Evolutionary conservation across 2,888 invertebrate species (phyloP).

Genomic region (Rhopalosiphum nymphaeae): DNA sequence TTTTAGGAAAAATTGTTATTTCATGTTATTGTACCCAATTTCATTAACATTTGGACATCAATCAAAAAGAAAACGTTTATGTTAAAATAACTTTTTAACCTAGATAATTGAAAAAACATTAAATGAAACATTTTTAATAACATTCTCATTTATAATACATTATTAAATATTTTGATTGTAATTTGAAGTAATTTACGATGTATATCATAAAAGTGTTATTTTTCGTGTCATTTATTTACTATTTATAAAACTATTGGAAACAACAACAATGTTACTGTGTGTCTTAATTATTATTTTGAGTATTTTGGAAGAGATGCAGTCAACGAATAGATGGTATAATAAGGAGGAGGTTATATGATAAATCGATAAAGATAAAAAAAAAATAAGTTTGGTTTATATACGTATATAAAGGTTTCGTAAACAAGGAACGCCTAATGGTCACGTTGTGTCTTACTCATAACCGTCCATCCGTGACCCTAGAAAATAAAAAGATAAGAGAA

Average conservation of each 20-base stretch:
- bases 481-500: conserved; percentile 53
- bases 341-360: conserved; percentile 35
- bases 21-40: neutral
- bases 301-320: conserved; percentile 29
- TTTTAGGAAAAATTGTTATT: neutral
- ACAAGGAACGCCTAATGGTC: conserved; percentile 61
- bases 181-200: neutral
- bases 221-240: neutral
- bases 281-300: conserved; percentile 38
- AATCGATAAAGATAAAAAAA: conserved; percentile 57
- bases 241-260: neutral
- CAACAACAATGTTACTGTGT: neutral
- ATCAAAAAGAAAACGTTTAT: neutral
- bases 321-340: neutral
- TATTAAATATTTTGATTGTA: neutral
- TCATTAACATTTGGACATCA: neutral
- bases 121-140: neutral
- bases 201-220: too few species aligned
- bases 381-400: conserved; percentile 32
- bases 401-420: conserved; percentile 41
- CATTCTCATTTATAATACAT: neutral
- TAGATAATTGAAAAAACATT: neutral
- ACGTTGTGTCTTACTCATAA: conserved; percentile 46
- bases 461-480: conserved; percentile 50
- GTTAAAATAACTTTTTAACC: neutral